Percentiles rank a stretch among this genome's conserved stretches.
phyloP scores from a whole-genome alignment of 2,888 invertebrate genomes.

The Ennomos quercinarius region DNA sequence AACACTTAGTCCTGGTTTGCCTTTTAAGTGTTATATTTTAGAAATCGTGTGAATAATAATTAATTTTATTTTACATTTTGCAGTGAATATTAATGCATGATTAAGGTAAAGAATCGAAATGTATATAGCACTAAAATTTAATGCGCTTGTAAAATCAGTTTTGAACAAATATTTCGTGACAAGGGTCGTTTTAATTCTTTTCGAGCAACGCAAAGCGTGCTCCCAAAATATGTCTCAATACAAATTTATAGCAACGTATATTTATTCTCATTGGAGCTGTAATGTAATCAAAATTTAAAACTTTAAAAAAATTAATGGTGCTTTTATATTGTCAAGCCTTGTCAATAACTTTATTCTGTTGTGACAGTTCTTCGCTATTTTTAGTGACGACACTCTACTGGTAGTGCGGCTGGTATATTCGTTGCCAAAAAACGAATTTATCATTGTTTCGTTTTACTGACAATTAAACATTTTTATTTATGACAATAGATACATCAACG shows the following conservation, averaged over 20 bases:
- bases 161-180: conserved; percentile 60
- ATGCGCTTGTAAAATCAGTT: conserved; percentile 52
- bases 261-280: no score
- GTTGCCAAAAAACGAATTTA: no score
- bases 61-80: background rate
- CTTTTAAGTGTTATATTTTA: conserved; percentile 4
- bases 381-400: no score
- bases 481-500: conserved; percentile 15
- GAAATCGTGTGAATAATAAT: background rate
- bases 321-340: no score
- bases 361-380: no score
- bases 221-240: conserved; percentile 58
- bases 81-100: background rate
- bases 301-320: no score
- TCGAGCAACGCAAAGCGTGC: conserved; percentile 58
- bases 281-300: no score
- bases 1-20: background rate
- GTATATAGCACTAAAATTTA: conserved; percentile 42
- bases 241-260: background rate
- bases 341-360: no score
- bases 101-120: conserved; percentile 36
- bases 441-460: no score
- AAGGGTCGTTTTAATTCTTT: conserved; percentile 56
- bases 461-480: no score
- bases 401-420: no score